These are phyloP conservation scores for Alcis repandata DNA, from an alignment of 2,888 invertebrate genomes.

Conservation along the genomic window DNA sequence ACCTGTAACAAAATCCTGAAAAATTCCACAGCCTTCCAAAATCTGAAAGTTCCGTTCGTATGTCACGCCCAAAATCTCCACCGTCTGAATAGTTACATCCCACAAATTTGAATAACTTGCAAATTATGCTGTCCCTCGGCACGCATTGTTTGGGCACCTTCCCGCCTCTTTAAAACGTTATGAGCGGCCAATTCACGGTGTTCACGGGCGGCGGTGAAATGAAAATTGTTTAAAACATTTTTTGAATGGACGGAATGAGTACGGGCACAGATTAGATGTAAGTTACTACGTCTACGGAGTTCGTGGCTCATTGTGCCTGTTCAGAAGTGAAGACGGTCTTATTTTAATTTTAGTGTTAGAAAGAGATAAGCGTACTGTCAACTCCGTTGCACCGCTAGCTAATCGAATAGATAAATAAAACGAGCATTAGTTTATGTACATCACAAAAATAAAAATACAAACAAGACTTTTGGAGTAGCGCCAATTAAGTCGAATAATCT, in stretches of 20 bases:
- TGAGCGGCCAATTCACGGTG: slow-evolving; percentile 45
- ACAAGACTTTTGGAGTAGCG: too few species aligned
- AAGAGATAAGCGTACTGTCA: too few species aligned
- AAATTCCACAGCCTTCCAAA: neutral
- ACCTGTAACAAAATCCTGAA: neutral
- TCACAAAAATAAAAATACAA: too few species aligned
- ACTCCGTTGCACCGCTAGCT: too few species aligned
- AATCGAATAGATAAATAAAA: too few species aligned
- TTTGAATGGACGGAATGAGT: neutral
- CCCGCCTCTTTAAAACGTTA: slow-evolving; percentile 45
- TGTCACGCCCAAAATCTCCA: slow-evolving; percentile 52
- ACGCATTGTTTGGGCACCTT: slow-evolving; percentile 56
- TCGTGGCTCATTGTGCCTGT: too few species aligned
- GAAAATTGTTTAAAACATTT: slow-evolving; percentile 16
- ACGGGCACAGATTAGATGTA: too few species aligned
- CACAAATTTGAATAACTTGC: slow-evolving; percentile 64
- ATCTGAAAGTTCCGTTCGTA: slow-evolving; percentile 13
- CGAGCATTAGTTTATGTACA: too few species aligned
- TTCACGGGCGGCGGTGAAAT: slow-evolving; percentile 12
- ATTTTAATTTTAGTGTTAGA: too few species aligned
- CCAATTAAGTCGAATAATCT: too few species aligned
- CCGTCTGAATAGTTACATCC: slow-evolving; percentile 58
- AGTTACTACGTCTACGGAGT: too few species aligned
- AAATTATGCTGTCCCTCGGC: slow-evolving; percentile 57
- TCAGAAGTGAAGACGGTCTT: too few species aligned